phyloP scores from a whole-genome alignment of 2,113 vertebrate genomes.

The Sinocyclocheilus maitianheensis region DNA sequence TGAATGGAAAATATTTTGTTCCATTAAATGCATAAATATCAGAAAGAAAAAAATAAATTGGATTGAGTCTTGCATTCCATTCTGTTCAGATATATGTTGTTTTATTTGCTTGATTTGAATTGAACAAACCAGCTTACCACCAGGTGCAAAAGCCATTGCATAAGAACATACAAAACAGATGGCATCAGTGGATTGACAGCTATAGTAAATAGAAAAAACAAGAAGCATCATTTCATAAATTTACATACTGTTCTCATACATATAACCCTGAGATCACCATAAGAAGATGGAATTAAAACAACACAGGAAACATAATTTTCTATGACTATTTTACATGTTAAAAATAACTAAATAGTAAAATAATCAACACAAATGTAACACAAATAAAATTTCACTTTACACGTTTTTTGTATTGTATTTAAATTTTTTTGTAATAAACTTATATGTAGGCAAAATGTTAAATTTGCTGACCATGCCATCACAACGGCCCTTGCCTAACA shows the following conservation, averaged over 20 bases:
- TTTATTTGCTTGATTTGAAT: not conserved
- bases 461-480: not conserved
- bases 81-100: too few relatives aligned
- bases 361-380: too few relatives aligned
- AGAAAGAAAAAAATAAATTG: too few relatives aligned
- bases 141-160: not conserved
- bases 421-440: not conserved
- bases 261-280: not conserved
- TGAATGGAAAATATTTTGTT: too few relatives aligned
- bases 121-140: not conserved
- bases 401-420: too few relatives aligned
- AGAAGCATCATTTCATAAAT: not conserved
- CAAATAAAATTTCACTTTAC: too few relatives aligned
- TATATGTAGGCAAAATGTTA: too few relatives aligned
- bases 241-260: not conserved
- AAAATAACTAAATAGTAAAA: too few relatives aligned
- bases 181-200: not conserved
- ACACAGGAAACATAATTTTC: too few relatives aligned
- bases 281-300: not conserved
- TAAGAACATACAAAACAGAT: not conserved
- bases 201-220: not conserved
- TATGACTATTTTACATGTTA: not conserved
- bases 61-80: too few relatives aligned
- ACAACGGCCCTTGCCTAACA: not conserved
- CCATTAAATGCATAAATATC: too few relatives aligned